These are phyloP conservation scores for Akabosia matsudoensis DNA, from an alignment of 1,140 invertebrate genomes.

Conservation along the genomic window DNA sequence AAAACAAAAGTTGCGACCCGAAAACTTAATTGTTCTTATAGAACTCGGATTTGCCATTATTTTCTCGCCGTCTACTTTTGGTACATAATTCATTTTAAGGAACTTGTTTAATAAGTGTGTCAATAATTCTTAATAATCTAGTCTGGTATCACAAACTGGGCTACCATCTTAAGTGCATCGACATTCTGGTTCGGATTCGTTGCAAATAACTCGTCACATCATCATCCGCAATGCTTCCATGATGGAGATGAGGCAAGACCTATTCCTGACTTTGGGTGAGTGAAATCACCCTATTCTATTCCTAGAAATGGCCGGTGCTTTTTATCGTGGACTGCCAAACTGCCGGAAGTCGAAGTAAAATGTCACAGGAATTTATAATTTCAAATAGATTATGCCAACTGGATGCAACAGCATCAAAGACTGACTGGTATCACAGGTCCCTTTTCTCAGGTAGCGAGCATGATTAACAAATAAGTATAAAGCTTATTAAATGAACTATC, in stretches of 20 bases:
- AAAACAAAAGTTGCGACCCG: slow-evolving; percentile 36
- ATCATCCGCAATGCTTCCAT: slow-evolving; percentile 48
- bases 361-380: background rate
- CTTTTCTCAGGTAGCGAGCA: slow-evolving; percentile 22
- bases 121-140: background rate
- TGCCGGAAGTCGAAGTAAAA: background rate
- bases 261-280: slow-evolving; percentile 44
- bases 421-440: slow-evolving; percentile 23
- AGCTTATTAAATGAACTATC: background rate
- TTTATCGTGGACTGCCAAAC: no score
- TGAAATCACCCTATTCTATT: no score
- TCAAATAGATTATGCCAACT: slow-evolving; percentile 38
- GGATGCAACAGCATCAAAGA: slow-evolving; percentile 32
- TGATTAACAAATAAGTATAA: background rate
- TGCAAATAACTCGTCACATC: slow-evolving; percentile 45
- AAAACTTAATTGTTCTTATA: slow-evolving; percentile 42
- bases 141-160: slow-evolving; percentile 30
- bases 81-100: no score
- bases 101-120: no score
- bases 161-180: slow-evolving; percentile 42
- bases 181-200: slow-evolving; percentile 45
- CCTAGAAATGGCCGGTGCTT: no score
- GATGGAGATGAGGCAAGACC: slow-evolving; percentile 47
- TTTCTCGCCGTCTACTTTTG: slow-evolving; percentile 17
- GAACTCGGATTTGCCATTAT: slow-evolving; percentile 33